A percentile compares a stretch with the other conserved stretches of the same genome.
phyloP scores from a whole-genome alignment of 1,140 invertebrate genomes.

The Lepidurus apus region DNA sequence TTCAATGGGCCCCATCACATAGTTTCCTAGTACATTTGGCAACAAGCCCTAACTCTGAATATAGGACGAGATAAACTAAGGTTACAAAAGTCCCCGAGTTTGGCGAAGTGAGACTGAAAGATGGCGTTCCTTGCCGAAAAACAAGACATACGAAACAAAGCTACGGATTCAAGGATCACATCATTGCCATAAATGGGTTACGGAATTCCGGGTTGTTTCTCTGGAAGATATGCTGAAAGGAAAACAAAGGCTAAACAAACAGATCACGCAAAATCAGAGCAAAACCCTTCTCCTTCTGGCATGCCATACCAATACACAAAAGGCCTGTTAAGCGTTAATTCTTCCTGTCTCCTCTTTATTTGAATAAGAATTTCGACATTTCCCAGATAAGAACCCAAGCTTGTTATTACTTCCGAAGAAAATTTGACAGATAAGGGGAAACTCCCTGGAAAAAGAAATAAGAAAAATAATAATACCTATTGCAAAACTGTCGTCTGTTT shows the following conservation, averaged over 20 bases:
- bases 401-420: not conserved
- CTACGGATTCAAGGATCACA: not conserved
- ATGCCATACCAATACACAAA: not conserved
- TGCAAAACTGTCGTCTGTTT: too few relatives aligned
- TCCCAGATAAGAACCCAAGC: not conserved
- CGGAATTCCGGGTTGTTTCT: not conserved
- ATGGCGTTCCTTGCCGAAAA: not conserved
- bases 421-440: not conserved
- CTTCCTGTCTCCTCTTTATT: not conserved
- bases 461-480: too few relatives aligned
- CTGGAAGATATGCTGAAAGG: not conserved
- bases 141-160: not conserved
- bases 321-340: not conserved
- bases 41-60: not conserved
- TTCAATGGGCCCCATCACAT: not conserved
- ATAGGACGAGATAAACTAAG: not conserved
- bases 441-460: too few relatives aligned
- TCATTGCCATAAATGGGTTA: not conserved
- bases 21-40: not conserved
- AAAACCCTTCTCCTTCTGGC: not conserved
- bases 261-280: not conserved
- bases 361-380: not conserved
- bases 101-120: not conserved
- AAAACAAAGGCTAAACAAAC: not conserved
- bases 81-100: not conserved